Evolutionary conservation across 2,797 vertebrate genomes (phyloP).

Genomic region (Halcyon badia): DNA sequence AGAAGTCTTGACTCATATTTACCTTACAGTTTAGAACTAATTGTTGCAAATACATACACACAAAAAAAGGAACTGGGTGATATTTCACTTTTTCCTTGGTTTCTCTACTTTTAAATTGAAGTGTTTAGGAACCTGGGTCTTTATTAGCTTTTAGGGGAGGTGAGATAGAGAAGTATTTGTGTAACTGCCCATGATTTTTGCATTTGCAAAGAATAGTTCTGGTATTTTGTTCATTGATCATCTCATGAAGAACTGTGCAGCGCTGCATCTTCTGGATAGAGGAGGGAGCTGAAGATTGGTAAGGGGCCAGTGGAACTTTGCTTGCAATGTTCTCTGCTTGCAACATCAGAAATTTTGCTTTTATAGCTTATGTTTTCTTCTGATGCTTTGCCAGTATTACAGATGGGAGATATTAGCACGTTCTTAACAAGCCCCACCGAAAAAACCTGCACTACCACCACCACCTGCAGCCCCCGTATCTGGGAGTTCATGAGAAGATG

Average conservation of each 20-base stretch:
- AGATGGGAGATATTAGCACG: not conserved
- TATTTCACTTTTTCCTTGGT: not conserved
- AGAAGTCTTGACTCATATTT: not conserved
- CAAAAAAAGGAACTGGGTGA: not conserved
- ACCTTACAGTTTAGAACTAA: not conserved
- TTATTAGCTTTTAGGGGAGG: not conserved
- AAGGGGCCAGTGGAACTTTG: not conserved
- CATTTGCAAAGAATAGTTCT: not conserved
- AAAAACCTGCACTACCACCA: not conserved
- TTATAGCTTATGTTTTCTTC: not conserved
- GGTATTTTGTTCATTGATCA: not conserved
- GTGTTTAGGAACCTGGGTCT: not conserved
- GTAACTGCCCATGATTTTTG: not conserved
- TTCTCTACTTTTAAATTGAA: not conserved
- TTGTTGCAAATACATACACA: not conserved
- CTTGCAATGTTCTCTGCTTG: not conserved
- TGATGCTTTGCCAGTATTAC: not conserved
- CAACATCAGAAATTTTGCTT: not conserved
- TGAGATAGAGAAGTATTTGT: not conserved
- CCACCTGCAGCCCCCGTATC: rapidly evolving
- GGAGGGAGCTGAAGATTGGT: not conserved
- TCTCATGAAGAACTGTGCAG: not conserved
- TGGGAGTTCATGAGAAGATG: not conserved
- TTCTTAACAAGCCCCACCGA: not conserved
- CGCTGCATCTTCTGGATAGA: not conserved